phyloP scores from a whole-genome alignment of 2,113 vertebrate species.

The Puntigrus tetrazona region DNA sequence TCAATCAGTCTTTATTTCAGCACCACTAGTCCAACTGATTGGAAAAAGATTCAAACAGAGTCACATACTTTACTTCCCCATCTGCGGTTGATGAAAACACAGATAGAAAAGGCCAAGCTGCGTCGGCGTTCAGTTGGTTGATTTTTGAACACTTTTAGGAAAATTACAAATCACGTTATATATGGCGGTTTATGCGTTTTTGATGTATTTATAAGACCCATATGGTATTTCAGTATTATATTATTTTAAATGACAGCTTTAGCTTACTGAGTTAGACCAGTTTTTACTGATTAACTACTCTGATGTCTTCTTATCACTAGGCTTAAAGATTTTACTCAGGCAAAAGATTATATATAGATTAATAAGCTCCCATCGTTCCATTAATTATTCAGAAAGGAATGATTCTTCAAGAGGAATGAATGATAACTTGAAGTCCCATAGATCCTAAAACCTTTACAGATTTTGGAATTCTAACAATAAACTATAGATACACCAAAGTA shows the following conservation, averaged over 20 bases:
- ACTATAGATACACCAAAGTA: background rate
- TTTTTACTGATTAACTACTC: background rate
- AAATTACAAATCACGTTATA: too few relatives aligned
- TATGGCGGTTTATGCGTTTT: too few relatives aligned
- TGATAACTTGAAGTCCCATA: background rate
- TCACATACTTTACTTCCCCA: background rate
- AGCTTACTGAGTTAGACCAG: background rate
- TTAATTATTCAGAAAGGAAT: background rate
- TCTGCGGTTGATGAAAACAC: background rate
- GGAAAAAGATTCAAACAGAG: background rate
- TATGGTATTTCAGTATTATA: background rate
- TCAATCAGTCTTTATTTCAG: background rate
- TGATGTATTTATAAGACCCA: too few relatives aligned
- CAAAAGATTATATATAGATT: background rate
- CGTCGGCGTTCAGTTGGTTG: background rate
- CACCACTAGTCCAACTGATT: background rate
- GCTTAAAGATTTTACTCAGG: background rate
- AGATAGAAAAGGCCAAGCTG: background rate
- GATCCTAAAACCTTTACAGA: background rate
- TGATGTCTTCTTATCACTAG: background rate
- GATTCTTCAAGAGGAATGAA: too few relatives aligned
- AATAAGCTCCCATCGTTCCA: background rate
- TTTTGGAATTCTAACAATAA: background rate
- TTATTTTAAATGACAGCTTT: background rate
- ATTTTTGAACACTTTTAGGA: too few relatives aligned